These are phyloP conservation scores for Agrochola lota DNA, from an alignment of 2,888 invertebrate species.

Conservation along the genomic window DNA sequence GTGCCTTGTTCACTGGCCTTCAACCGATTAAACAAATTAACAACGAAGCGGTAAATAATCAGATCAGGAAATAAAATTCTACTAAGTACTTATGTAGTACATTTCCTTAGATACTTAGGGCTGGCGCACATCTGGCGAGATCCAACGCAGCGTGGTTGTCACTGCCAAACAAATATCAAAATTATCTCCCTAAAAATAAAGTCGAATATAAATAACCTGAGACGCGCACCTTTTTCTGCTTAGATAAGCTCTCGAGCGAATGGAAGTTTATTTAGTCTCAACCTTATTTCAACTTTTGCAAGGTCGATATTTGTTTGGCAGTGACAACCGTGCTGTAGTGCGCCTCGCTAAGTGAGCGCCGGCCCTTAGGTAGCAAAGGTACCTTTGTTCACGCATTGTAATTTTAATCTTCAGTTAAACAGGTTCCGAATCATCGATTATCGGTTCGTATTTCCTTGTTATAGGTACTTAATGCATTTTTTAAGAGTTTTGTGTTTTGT, in stretches of 20 bases:
- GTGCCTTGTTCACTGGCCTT: too few species aligned
- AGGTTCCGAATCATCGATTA: conserved; percentile 36
- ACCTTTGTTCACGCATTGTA: conserved; percentile 28
- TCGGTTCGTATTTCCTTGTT: conserved; percentile 42
- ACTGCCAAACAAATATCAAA: neutral
- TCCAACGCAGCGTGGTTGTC: neutral
- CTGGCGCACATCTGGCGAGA: neutral
- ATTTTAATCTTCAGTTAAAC: conserved; percentile 26
- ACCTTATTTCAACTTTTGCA: neutral
- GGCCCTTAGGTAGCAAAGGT: conserved; percentile 21
- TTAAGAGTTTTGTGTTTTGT: neutral
- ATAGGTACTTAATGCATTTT: conserved; percentile 19
- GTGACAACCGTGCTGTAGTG: neutral
- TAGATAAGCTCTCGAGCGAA: too few species aligned
- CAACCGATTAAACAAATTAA: neutral
- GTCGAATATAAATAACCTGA: neutral
- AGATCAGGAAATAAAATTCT: conserved; percentile 15
- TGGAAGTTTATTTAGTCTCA: neutral
- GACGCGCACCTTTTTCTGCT: too few species aligned
- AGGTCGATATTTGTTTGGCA: neutral
- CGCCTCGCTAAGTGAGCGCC: neutral
- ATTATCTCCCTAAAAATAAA: neutral
- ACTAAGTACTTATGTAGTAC: neutral
- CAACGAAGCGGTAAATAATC: neutral
- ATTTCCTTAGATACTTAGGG: conserved; percentile 6